Percentiles rank a stretch among this genome's conserved stretches.
Evolutionary conservation across 2,888 invertebrate species (phyloP).

Genomic region (Lasioglossum lativentre): DNA sequence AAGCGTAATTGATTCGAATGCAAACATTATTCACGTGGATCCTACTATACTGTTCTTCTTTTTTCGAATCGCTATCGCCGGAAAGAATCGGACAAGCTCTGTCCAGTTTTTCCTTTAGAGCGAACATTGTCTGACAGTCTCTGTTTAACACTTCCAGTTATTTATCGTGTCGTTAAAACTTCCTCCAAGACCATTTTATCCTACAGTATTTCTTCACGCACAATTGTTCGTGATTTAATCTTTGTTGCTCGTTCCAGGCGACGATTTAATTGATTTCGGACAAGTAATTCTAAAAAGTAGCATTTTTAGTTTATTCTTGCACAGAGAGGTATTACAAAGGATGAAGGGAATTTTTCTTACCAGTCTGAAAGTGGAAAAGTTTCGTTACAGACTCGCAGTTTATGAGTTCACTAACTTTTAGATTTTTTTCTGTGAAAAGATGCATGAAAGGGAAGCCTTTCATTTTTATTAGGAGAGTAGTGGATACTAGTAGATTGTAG

Average conservation of each 20-base stretch:
- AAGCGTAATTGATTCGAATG: slow-evolving; percentile 54
- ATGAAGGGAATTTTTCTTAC: neutral
- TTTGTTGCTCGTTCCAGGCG: neutral
- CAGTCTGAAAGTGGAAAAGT: neutral
- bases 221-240: neutral
- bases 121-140: slow-evolving; percentile 7
- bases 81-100: neutral
- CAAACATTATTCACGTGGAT: slow-evolving; percentile 47
- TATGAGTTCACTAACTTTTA: neutral
- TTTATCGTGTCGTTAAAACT: slow-evolving; percentile 10
- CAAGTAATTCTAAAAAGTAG: neutral
- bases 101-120: neutral
- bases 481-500: neutral
- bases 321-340: neutral
- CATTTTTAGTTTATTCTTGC: neutral
- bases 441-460: neutral
- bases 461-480: neutral
- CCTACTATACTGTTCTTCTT: neutral
- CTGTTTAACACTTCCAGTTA: slow-evolving; percentile 27
- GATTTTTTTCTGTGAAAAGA: neutral
- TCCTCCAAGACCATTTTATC: neutral
- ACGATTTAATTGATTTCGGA: neutral
- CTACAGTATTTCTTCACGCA: neutral
- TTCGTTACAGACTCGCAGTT: neutral
- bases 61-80: neutral